Percentiles rank a stretch among this genome's conserved stretches.
Evolutionary conservation across 2,113 vertebrate genomes (phyloP).

Genomic region (Gulo gulo): DNA sequence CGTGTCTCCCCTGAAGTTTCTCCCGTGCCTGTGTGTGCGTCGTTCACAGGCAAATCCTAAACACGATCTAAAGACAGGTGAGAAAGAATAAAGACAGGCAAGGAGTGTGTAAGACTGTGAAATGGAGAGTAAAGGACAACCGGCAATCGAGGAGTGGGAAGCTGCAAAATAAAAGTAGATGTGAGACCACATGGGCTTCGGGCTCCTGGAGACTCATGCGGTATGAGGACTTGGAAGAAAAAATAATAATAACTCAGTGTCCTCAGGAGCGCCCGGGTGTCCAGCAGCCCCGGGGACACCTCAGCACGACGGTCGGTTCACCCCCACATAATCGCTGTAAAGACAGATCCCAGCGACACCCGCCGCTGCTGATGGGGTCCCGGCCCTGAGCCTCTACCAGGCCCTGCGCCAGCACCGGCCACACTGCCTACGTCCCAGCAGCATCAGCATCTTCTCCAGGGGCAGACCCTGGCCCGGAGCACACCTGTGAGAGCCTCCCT

Average conservation of each 20-base stretch:
- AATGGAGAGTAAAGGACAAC: background rate
- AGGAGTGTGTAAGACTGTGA: background rate
- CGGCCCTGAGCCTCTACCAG: too few relatives aligned
- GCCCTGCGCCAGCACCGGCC: too few relatives aligned
- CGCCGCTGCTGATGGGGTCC: rapidly evolving
- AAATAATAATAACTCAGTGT: background rate
- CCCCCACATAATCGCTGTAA: background rate
- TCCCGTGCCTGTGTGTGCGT: too few relatives aligned
- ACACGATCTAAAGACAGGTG: too few relatives aligned
- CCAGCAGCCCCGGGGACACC: background rate
- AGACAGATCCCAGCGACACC: background rate
- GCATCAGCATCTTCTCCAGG: background rate
- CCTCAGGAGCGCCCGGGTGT: background rate
- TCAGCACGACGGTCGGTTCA: background rate
- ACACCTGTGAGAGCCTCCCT: too few relatives aligned
- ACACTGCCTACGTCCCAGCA: background rate
- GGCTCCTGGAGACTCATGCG: background rate
- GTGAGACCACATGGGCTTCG: too few relatives aligned
- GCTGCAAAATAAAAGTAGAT: background rate
- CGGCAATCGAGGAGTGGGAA: too few relatives aligned
- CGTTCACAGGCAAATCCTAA: background rate
- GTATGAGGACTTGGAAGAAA: background rate
- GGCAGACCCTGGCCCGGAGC: too few relatives aligned
- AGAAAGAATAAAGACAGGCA: background rate
- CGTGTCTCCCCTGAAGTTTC: background rate